Conservation (phyloP, 2,113 vertebrate species). For the Amblyopsis rosae region DNA sequence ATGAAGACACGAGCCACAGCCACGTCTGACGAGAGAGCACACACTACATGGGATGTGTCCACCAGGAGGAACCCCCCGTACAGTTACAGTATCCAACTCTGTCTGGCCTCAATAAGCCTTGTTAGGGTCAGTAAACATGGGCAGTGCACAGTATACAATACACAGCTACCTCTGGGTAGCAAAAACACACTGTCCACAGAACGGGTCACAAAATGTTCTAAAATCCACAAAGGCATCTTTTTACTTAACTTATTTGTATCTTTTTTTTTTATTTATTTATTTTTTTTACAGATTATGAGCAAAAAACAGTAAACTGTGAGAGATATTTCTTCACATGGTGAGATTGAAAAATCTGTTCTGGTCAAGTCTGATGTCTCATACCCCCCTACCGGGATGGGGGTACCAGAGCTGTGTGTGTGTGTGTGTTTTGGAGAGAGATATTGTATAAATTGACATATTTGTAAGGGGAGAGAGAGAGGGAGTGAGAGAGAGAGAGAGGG, state of each 20-base stretch:
- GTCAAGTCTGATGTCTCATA: constrained; percentile 36
- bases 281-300: constrained; percentile 68
- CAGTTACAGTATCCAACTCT: constrained; percentile 76
- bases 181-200: constrained; percentile 83
- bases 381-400: constrained; percentile 26
- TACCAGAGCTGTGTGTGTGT: background rate
- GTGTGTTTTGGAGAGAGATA: constrained; percentile 40
- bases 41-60: constrained; percentile 76
- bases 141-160: constrained; percentile 83
- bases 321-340: constrained; percentile 46
- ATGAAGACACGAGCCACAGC: constrained; percentile 77
- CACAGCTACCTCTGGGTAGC: constrained; percentile 80
- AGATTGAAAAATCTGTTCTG: constrained; percentile 34
- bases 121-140: constrained; percentile 72
- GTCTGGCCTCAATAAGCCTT: constrained; percentile 60
- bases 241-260: background rate
- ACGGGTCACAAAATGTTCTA: constrained; percentile 81
- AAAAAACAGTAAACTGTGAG: constrained; percentile 63
- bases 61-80: constrained; percentile 78
- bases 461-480: constrained; percentile 46
- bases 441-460: constrained; percentile 39
- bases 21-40: constrained; percentile 76
- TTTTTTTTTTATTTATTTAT: background rate
- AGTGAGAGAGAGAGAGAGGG: constrained; percentile 43
- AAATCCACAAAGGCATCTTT: constrained; percentile 78